Conservation (phyloP, 2,797 vertebrate genomes). For the Hypotaenidia philippensis region DNA sequence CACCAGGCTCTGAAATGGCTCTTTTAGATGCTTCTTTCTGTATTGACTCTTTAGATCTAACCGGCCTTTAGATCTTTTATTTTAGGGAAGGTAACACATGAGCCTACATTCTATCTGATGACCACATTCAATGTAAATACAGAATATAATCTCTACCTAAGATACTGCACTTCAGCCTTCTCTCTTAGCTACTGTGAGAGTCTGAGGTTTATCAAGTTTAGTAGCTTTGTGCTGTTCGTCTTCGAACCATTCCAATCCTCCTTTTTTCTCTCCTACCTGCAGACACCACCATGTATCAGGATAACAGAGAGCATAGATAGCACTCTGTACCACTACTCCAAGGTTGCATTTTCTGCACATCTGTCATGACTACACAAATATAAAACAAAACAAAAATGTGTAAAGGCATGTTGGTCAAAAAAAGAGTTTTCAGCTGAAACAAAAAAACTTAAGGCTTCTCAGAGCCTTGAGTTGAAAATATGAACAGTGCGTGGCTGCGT, state of each 20-base stretch:
- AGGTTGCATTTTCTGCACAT: not conserved
- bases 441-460: not conserved
- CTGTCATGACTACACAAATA: rapidly evolving
- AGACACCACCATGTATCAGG: not conserved
- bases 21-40: not conserved
- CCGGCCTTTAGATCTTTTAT: not conserved
- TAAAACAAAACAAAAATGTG: not conserved
- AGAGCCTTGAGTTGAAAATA: not conserved
- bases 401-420: not conserved
- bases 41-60: not conserved
- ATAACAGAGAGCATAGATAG: not conserved
- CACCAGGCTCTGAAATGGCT: not conserved
- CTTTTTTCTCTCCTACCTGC: not conserved
- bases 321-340: not conserved
- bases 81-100: not conserved
- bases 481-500: rapidly evolving
- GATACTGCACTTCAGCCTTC: not conserved
- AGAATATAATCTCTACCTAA: not conserved
- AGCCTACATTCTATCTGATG: rapidly evolving
- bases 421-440: not conserved
- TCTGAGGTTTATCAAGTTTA: not conserved
- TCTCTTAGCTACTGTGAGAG: not conserved
- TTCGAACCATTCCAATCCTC: not conserved
- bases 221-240: not conserved
- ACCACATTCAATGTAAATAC: not conserved